Evolutionary conservation across 2,888 invertebrate genomes (phyloP).

Genomic region (Ypsolopha sequella): DNA sequence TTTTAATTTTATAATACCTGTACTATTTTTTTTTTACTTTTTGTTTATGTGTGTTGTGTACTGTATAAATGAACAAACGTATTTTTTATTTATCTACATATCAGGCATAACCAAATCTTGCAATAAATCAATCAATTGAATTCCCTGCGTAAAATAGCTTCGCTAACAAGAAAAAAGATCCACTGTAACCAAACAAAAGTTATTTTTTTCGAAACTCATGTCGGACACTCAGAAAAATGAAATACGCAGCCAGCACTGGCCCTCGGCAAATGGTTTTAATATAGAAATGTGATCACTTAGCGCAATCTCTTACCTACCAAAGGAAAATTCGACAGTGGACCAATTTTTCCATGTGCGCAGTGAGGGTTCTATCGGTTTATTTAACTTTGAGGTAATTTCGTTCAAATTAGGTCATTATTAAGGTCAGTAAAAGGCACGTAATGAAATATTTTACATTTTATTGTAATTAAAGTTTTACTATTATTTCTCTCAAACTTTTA

Average conservation of each 20-base stretch:
- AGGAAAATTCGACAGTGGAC: neutral
- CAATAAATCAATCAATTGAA: conserved; percentile 6
- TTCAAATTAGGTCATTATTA: too few relatives aligned
- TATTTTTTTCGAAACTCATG: conserved; percentile 53
- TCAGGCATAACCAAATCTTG: neutral
- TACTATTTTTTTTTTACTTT: too few relatives aligned
- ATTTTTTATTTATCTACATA: too few relatives aligned
- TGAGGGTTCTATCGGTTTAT: too few relatives aligned
- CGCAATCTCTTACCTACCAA: conserved; percentile 52
- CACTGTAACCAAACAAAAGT: conserved; percentile 43
- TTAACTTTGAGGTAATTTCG: too few relatives aligned
- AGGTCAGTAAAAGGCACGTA: too few relatives aligned
- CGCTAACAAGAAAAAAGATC: conserved; percentile 7
- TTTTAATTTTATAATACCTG: too few relatives aligned
- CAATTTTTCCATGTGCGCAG: neutral
- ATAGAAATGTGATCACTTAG: conserved; percentile 72
- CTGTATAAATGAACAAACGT: too few relatives aligned
- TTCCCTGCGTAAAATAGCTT: neutral
- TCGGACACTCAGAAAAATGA: conserved; percentile 70
- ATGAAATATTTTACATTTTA: too few relatives aligned
- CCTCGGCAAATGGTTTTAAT: conserved; percentile 68
- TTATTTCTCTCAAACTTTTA: too few relatives aligned
- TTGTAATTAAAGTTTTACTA: too few relatives aligned
- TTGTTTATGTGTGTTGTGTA: too few relatives aligned
- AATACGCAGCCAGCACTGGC: conserved; percentile 66